Evolutionary conservation across 2,797 vertebrate genomes (phyloP), one percentile per base, ranked within the genome.

Genomic region (Steatocranus sp.): DNA sequence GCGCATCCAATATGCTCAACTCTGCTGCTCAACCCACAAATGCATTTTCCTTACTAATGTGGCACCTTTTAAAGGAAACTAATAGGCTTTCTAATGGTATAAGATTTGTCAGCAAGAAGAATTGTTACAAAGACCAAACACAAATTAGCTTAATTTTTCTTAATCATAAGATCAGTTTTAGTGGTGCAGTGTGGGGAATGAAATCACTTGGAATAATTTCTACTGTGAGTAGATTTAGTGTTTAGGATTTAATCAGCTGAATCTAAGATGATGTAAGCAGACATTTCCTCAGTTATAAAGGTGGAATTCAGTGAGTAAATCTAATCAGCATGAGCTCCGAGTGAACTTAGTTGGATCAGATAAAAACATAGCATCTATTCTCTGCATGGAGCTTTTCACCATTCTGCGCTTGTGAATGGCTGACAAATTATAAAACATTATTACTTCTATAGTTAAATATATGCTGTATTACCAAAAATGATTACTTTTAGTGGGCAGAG

Each of bases 361-460:
- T 0, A 58, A 34, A 58, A 34, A 34, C 17, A 11, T n/a, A 58
- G 9, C 0, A 0, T 11, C 27, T 32, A 11, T 58, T 32, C 54
- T 18, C 54, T 58, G 54, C 27, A 18, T 58, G 54, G 54, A 32
- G 54, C 27, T 58, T 32, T 34, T 58, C 30, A 34, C 17, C 54
- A 34, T 58, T 34, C 30, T 34, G 17, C 4, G 0, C 30, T 58
- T 18, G 30, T 34, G 30, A 34, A 34, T 58, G 2, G 32, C 11
- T 61, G 30, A n/a, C 17, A 18, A 34, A 58, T 34, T 34, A n/a
- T 61, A 34, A 61, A 61, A 61, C 10, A 61, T 1, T 36, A 36
- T 36, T 34, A 34, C 17, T 61, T 61, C 56, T 61, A 34, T n/a
- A 61, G 0, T 61, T 34, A 34, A 61, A 34, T 61, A 61, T 61